Conservation (phyloP, 2,113 vertebrate species). For the Spea bombifrons region DNA sequence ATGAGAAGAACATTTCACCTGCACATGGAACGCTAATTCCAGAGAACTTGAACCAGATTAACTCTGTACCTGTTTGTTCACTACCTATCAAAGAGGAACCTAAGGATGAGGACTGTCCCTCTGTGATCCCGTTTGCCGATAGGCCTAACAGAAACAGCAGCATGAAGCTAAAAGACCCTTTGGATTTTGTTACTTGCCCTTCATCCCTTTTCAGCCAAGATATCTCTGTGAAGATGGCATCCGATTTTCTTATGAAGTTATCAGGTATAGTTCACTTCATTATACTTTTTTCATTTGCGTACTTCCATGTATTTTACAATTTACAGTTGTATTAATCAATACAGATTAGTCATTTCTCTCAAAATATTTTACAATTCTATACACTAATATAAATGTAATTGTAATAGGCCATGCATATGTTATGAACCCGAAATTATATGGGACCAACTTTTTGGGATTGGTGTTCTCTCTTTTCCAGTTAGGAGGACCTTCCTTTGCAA, state of each 20-base stretch:
- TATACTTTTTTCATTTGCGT: background rate
- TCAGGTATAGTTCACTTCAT: slow-evolving; percentile 74
- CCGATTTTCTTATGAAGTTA: slow-evolving; percentile 97
- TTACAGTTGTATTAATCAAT: too few relatives aligned
- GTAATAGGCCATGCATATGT: too few relatives aligned
- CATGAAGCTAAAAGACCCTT: slow-evolving; percentile 82
- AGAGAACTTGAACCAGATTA: slow-evolving; percentile 76
- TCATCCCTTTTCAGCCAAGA: slow-evolving; percentile 93
- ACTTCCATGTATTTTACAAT: background rate
- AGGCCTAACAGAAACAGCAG: slow-evolving; percentile 74
- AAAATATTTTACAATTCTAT: too few relatives aligned
- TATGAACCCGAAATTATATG: too few relatives aligned
- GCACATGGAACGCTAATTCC: slow-evolving; percentile 65
- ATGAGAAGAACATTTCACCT: slow-evolving; percentile 66
- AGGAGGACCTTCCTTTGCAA: too few relatives aligned
- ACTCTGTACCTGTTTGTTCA: slow-evolving; percentile 60
- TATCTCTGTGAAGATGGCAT: slow-evolving; percentile 95
- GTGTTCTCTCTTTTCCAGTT: too few relatives aligned
- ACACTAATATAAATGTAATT: too few relatives aligned
- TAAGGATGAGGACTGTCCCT: slow-evolving; percentile 78
- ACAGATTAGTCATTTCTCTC: too few relatives aligned
- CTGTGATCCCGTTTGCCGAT: slow-evolving; percentile 82
- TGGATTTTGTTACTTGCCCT: slow-evolving; percentile 73
- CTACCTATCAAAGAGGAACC: slow-evolving; percentile 92
- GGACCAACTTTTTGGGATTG: too few relatives aligned